phyloP scores from a whole-genome alignment of 2,888 invertebrate species.

The Polydrusus cervinus region DNA sequence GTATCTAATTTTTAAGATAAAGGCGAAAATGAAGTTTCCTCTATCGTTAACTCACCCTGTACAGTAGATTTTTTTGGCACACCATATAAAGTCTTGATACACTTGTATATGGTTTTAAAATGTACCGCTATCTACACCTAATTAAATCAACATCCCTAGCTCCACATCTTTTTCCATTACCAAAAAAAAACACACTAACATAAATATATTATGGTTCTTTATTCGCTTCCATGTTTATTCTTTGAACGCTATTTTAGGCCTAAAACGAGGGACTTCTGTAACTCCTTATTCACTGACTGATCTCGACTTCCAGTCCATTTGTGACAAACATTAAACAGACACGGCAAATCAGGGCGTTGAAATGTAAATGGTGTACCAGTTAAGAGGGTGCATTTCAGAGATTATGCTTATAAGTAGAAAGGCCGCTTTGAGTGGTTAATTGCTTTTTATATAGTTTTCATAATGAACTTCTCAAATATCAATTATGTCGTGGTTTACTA shows the following conservation, averaged over 20 bases:
- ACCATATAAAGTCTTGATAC: no score
- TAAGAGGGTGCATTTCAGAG: slow-evolving; percentile 39
- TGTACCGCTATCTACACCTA: no score
- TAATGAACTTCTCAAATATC: slow-evolving; percentile 1
- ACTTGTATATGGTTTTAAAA: no score
- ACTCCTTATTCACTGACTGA: slow-evolving; percentile 55
- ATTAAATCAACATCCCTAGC: no score
- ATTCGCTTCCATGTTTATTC: slow-evolving; percentile 13
- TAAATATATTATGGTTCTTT: slow-evolving; percentile 10
- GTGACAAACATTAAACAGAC: slow-evolving; percentile 54
- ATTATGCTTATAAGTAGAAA: slow-evolving; percentile 12
- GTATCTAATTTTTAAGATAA: no score
- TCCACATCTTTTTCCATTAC: slow-evolving; percentile 8
- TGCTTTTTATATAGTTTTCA: neutral
- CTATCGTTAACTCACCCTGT: no score
- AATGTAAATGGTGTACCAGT: slow-evolving; percentile 42
- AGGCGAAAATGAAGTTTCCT: no score
- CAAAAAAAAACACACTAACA: slow-evolving; percentile 10
- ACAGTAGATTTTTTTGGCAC: no score
- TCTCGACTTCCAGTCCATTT: slow-evolving; percentile 56
- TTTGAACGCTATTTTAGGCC: slow-evolving; percentile 24
- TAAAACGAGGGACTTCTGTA: slow-evolving; percentile 49
- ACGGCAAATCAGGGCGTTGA: slow-evolving; percentile 32
- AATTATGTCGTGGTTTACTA: neutral
- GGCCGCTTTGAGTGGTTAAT: slow-evolving; percentile 10